These are phyloP conservation scores for Zaprionus inermis DNA, from an alignment of 1,140 invertebrate species.

Conservation along the genomic window DNA sequence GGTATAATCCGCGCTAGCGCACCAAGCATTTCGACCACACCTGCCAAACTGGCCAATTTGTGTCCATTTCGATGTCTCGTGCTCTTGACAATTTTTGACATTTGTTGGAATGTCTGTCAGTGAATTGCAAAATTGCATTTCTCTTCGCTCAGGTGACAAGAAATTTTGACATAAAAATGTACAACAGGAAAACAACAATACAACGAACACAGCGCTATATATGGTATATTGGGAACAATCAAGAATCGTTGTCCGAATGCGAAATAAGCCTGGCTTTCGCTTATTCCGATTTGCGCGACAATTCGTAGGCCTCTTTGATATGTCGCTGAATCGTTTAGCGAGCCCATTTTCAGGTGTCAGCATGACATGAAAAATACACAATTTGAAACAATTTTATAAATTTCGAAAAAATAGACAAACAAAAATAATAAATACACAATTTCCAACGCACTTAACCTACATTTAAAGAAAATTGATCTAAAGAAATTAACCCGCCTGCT, in stretches of 20 bases:
- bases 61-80: conserved; percentile 20
- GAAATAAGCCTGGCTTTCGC: conserved; percentile 25
- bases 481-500: conserved; percentile 25
- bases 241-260: conserved; percentile 18
- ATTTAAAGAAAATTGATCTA: conserved; percentile 41
- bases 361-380: conserved; percentile 39
- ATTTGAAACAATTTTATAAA: conserved; percentile 32
- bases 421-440: conserved; percentile 13
- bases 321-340: conserved; percentile 53
- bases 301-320: neutral
- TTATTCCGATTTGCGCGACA: conserved; percentile 2
- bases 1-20: neutral
- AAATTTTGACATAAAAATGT: conserved; percentile 49
- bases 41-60: conserved; percentile 49
- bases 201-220: neutral
- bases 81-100: conserved; percentile 64
- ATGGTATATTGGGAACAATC: conserved; percentile 8
- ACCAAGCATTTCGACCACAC: conserved; percentile 13
- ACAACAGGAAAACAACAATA: conserved; percentile 17
- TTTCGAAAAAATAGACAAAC: neutral
- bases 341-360: conserved; percentile 51
- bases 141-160: conserved; percentile 39
- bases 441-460: conserved; percentile 56
- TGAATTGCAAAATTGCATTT: conserved; percentile 20
- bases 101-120: conserved; percentile 44